Conservation (phyloP, 2,888 invertebrate genomes). For the Phengaris alcon region DNA sequence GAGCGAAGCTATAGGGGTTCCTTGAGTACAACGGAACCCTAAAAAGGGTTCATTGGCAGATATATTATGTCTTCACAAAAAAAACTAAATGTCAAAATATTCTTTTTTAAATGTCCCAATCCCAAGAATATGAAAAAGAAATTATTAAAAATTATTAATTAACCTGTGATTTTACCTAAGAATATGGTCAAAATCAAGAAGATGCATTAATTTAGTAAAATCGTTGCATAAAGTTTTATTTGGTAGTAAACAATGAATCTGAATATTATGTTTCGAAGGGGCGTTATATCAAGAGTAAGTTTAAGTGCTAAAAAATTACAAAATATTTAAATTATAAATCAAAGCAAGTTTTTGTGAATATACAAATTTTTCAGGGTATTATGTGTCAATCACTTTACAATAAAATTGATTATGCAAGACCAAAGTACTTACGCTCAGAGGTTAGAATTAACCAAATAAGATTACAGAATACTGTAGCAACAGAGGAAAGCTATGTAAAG, state of each 20-base stretch:
- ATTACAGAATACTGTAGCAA: constrained; percentile 55
- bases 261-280: constrained; percentile 32
- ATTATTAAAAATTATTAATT: too few species aligned
- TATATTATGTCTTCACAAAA: too few species aligned
- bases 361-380: constrained; percentile 30
- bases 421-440: constrained; percentile 37
- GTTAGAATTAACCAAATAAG: constrained; percentile 41
- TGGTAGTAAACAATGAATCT: not conserved
- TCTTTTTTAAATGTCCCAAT: too few species aligned
- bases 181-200: too few species aligned
- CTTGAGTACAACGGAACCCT: too few species aligned
- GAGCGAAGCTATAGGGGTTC: too few species aligned
- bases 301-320: not conserved
- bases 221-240: not conserved
- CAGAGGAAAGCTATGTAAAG: constrained; percentile 75
- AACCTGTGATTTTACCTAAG: too few species aligned
- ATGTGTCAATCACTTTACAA: constrained; percentile 37
- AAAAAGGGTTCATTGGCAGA: too few species aligned
- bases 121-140: too few species aligned
- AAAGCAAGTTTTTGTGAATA: not conserved
- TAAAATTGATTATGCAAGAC: constrained; percentile 49
- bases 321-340: not conserved
- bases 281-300: constrained; percentile 34
- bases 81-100: too few species aligned
- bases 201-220: too few species aligned